phyloP scores from a whole-genome alignment of 2,888 invertebrate genomes.

The Heteromurus nitidus region DNA sequence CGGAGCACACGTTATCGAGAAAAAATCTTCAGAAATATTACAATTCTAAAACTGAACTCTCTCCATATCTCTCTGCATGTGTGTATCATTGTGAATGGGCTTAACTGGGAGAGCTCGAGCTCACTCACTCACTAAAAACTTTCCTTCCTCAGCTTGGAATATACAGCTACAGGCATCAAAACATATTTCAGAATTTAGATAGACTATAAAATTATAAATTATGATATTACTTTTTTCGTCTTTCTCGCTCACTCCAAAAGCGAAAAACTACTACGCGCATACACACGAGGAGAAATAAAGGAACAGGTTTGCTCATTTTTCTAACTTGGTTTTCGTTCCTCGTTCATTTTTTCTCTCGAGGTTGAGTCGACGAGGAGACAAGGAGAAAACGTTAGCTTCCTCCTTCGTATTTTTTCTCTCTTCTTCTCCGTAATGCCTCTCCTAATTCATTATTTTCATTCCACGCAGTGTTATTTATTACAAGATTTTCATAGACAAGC shows the following conservation, averaged over 20 bases:
- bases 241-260: constrained; percentile 13
- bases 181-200: constrained; percentile 63
- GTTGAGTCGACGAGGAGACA: not conserved
- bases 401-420: constrained; percentile 25
- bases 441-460: constrained; percentile 66
- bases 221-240: constrained; percentile 56
- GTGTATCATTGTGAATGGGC: constrained; percentile 13
- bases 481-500: constrained; percentile 52
- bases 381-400: not conserved
- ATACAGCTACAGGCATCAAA: constrained; percentile 45
- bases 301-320: not conserved
- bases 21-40: constrained; percentile 41
- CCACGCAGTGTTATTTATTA: constrained; percentile 65
- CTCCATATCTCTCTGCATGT: constrained; percentile 9
- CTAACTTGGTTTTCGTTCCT: not conserved
- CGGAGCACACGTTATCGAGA: constrained; percentile 40
- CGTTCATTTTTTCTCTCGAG: not conserved
- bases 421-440: constrained; percentile 48
- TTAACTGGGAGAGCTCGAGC: no score
- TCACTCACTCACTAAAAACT: no score
- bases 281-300: not conserved
- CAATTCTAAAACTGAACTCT: constrained; percentile 16
- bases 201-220: constrained; percentile 65
- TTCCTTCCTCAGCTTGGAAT: not conserved
- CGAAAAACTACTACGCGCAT: no score